Conservation (phyloP, 2,113 vertebrate species). For the Ellobius talpinus region DNA sequence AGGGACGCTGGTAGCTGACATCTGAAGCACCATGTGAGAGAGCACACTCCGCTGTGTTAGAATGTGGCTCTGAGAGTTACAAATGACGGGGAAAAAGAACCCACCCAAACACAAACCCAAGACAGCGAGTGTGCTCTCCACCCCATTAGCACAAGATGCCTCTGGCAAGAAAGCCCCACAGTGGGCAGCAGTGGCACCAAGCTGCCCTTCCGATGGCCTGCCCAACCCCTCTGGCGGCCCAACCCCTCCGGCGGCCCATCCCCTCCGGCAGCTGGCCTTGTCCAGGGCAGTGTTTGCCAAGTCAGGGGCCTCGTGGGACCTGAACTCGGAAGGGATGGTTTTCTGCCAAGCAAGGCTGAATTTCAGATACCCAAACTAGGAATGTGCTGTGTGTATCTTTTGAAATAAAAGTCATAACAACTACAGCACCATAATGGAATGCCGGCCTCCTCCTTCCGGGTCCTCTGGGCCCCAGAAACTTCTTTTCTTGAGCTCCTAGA, state of each 20-base stretch:
- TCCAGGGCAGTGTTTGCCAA: neutral
- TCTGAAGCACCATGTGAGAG: neutral
- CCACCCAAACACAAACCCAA: neutral
- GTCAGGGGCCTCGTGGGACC: neutral
- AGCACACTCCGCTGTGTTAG: neutral
- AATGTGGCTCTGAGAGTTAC: neutral
- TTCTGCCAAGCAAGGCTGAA: conserved; percentile 3
- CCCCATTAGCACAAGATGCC: conserved; percentile 59
- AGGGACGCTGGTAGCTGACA: neutral
- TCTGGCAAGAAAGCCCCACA: conserved; percentile 61
- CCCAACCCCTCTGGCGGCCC: neutral
- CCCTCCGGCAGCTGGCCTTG: neutral
- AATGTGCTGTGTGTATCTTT: neutral
- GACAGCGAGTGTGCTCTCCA: conserved; percentile 10
- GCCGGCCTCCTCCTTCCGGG: conserved; percentile 39
- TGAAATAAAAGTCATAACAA: conserved; percentile 71
- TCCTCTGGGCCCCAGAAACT: conserved; percentile 2
- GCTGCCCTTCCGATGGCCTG: neutral
- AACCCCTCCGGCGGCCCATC: neutral
- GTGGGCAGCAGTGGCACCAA: neutral
- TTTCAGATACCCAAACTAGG: neutral
- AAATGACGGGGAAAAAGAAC: neutral
- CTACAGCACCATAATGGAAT: neutral
- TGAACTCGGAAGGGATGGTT: neutral
- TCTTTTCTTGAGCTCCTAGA: neutral